Evolutionary conservation across 2,113 vertebrate species (phyloP), one percentile per base, ranked within the genome.

Genomic region (Caretta caretta): DNA sequence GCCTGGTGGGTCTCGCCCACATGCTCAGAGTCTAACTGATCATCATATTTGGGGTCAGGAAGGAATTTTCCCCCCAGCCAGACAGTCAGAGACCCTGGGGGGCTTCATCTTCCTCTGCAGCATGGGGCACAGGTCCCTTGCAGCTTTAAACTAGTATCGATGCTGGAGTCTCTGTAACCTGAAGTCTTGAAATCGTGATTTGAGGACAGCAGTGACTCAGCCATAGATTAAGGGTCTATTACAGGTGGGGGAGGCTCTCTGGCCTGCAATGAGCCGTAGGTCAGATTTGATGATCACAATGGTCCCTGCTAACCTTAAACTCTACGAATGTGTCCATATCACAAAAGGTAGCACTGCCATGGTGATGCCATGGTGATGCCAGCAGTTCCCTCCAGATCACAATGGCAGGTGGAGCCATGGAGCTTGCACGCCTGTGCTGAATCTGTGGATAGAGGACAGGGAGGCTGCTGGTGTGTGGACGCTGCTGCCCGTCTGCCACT

Each of bases 321-420:
- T 19, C 62, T 35, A 17, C 4, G 14, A n/a, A 31, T 69, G 31
- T n/a, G 62, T 65, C 35, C 57, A 42, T 17, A 12, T 38, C 62
- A 62, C 72, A 62, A 53, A 62, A 29, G 75, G 38, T 49, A 75
- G 24, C 42, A 3, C 1, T 3, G 86, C 5, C 10, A 0, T 24
- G 1, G 8, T 0, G 0, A 4, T 3, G 86, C 5, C 10, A 0
- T 24, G 1, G 8, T 0, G 0, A 4, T 25, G 65, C 46, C 65
- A 17, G 4, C 65, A 10, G 20, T 17, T 72, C 65, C 65, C 65
- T 17, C 35, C 19, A 72, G 8, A 9, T 38, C 72, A 46, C 22
- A 46, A 76, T 24, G 22, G 24, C 72, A 38, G 9, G 72, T n/a
- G 16, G 31, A 65, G 59, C 59, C 59, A 65, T 31, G 59, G 35